phyloP scores from a whole-genome alignment of 2,113 vertebrate species.

The Lampris megalopsis region DNA sequence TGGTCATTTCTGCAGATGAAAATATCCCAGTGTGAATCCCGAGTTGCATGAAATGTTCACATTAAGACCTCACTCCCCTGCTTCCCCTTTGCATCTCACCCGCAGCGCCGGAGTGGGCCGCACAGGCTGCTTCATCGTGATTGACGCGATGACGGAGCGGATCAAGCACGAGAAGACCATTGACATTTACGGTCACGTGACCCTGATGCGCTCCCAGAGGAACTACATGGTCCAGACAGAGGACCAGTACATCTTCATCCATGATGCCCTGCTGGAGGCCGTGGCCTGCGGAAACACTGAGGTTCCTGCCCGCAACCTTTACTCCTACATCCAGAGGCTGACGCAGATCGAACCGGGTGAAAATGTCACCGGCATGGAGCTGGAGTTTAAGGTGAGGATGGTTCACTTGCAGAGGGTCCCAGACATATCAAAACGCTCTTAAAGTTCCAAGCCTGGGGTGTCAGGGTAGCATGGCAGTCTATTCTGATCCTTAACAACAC shows the following conservation, averaged over 20 bases:
- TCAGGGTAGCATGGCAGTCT: too few relatives aligned
- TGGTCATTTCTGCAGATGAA: not conserved
- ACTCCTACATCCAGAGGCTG: constrained; percentile 98
- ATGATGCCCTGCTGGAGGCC: constrained; percentile 96
- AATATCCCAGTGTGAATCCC: not conserved
- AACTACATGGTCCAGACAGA: constrained; percentile 99
- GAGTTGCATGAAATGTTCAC: constrained; percentile 21
- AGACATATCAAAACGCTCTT: not conserved
- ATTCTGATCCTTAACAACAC: too few relatives aligned
- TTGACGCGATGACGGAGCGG: constrained; percentile 97
- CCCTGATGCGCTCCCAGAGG: constrained; percentile 97
- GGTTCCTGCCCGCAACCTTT: constrained; percentile 97
- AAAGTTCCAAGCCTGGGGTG: too few relatives aligned
- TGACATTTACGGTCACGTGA: constrained; percentile 98
- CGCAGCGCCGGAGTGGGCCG: constrained; percentile 95
- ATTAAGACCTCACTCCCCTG: constrained; percentile 1
- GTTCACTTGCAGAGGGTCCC: not conserved
- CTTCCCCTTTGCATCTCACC: constrained; percentile 41
- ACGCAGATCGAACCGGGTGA: constrained; percentile 95
- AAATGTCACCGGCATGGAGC: constrained; percentile 97
- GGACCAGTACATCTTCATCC: constrained; percentile 99
- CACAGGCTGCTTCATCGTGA: constrained; percentile 98
- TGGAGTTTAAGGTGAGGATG: constrained; percentile 93
- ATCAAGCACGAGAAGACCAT: constrained; percentile 98
- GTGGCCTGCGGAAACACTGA: constrained; percentile 98